Conservation (phyloP, 2,113 vertebrate genomes). For the Rhinolophus ferrumequinum region DNA sequence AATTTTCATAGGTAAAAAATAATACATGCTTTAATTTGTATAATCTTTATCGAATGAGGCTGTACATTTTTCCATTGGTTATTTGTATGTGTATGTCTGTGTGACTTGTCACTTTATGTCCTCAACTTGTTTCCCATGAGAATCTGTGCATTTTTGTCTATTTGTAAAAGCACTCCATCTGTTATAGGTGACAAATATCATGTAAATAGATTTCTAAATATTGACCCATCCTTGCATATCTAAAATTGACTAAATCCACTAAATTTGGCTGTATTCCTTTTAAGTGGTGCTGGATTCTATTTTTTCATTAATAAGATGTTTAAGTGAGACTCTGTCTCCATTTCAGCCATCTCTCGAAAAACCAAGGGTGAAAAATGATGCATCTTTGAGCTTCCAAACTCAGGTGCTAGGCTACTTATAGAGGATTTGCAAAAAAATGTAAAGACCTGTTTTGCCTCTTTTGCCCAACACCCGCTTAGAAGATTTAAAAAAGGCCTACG, state of each 20-base stretch:
- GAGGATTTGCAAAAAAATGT: neutral
- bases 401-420: neutral
- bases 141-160: neutral
- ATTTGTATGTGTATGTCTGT: neutral
- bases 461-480: neutral
- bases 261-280: neutral
- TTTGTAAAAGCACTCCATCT: neutral
- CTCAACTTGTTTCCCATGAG: neutral
- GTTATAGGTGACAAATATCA: neutral
- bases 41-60: neutral
- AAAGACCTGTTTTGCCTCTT: neutral
- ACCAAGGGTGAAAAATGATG: neutral
- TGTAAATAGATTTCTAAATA: conserved; percentile 13
- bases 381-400: neutral
- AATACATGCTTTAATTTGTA: neutral
- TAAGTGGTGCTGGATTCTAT: neutral
- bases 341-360: neutral
- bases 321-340: neutral
- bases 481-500: neutral
- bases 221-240: neutral
- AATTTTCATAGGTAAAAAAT: neutral
- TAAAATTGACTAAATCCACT: neutral
- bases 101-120: neutral
- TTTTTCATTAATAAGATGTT: neutral
- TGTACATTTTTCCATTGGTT: neutral